Conservation (phyloP, 2,797 vertebrate genomes). For the Babyrousa celebensis region DNA sequence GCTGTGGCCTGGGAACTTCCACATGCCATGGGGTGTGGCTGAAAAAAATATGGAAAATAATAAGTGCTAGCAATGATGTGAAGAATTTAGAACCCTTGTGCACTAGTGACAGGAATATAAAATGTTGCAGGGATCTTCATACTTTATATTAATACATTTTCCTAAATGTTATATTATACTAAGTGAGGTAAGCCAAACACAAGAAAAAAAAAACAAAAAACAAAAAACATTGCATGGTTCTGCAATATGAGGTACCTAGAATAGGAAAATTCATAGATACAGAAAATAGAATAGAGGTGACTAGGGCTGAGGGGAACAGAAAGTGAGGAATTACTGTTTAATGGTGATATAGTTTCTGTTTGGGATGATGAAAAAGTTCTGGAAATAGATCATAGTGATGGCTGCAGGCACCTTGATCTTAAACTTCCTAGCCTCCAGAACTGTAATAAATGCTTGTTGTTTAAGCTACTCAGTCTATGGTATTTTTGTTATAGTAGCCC, state of each 20-base stretch:
- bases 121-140: neutral
- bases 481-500: neutral
- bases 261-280: neutral
- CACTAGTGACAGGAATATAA: conserved; percentile 18
- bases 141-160: neutral
- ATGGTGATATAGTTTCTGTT: neutral
- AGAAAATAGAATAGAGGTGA: neutral
- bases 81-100: neutral
- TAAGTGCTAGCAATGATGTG: neutral
- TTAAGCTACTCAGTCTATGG: neutral
- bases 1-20: no score
- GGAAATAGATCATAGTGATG: neutral
- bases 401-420: neutral
- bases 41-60: conserved; percentile 55
- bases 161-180: neutral
- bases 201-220: neutral
- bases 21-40: no score
- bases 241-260: neutral
- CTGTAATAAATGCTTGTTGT: neutral
- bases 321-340: neutral
- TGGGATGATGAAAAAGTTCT: neutral
- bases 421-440: neutral
- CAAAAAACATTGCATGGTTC: neutral
- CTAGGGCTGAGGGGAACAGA: neutral
- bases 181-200: neutral